Evolutionary conservation across 2,888 invertebrate genomes (phyloP), one percentile per base, ranked within the genome.

Genomic region (Seira musarum): DNA sequence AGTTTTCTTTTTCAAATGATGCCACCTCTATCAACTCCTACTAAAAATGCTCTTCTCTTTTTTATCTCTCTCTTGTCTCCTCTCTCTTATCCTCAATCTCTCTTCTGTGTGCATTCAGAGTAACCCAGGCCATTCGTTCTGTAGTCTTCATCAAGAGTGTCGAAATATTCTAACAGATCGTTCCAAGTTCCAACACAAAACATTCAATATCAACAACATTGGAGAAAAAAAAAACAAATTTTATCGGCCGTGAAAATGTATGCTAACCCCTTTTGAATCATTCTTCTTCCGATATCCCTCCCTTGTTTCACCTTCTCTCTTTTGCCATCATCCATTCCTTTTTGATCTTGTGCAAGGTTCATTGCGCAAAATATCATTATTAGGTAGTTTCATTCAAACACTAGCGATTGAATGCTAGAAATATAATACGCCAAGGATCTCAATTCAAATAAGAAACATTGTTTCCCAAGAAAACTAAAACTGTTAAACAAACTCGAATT

Each of bases 181-280:
- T 86, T 86, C 85, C 84, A 83, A 82, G 84, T 86, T 86, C 85
- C 84, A 83, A 82, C 84, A 84, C 84, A 82, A 84, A 83, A 86
- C 85, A 86, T 86, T 86, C 85, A 86, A 86, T 86, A 85, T 86
- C 86, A 86, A 85, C 86, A 86, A 53, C 53, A 53, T 15, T 53
- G 53, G 30, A 5, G 30, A 30, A 30, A 30, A 30, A 53, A 53
- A 53, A 82, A 86, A 85, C 85, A 84, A 85, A 84, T 86, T 86
- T 86, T 86, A 86, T 86, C 85, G 86, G 85, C 83, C 86, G 84
- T 86, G 84, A 86, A 86, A 85, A 84, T 82, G 80, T 84, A 85
- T 86, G 82, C 83, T 84, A 81, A 80, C 82, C 82, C 83, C 81
- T 81, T 79, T 79, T 69, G 81, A 81, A 83, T 81, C 82, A 76